Evolutionary conservation across 2,113 vertebrate species (phyloP), one percentile per base, ranked within the genome.

Genomic region (Blennius ocellaris): DNA sequence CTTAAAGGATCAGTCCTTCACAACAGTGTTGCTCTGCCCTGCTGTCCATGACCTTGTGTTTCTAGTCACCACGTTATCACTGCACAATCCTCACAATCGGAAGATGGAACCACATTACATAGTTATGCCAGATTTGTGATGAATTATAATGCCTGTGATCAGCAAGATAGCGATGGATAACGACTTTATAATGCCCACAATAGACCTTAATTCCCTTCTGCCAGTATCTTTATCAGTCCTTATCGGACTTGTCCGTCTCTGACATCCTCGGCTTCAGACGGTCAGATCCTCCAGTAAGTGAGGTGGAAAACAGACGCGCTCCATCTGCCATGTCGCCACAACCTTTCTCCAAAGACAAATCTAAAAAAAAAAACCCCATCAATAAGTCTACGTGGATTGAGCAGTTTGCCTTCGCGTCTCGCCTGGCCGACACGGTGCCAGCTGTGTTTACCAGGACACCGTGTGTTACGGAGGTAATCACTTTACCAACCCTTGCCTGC

Each of bases 391-490:
- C 76, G 52, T 77, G 62, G 78, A 78, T 55, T 47, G 73, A 88
- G 76, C 73, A 59, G 83, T 89, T 70, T 76, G 69, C 71, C 63
- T 55, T 66, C 52, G 56, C 69, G 73, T 82, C 72, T 51, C 50
- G 76, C 54, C 50, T 67, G 77, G 85, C 76, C 85, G 86, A 86
- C 72, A 3, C 57, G 81, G 87, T 86, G 87, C 88, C 90, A 85
- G 85, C 77, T 88, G 83, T 93, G 86, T 92, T 92, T 92, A 89
- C 89, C 74, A 69, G 81, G 81, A 88, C 75, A 68, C 58, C 7
- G 83, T 69, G 81, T 60, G 87, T 85, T 91, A 87, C 78, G 79
- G 84, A 85, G 69, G 11, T 92, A 93, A 93, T 92, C 85, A 80
- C 89, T 93, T 93, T 87, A 91, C 84, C 74, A 78, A 81, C 84